phyloP scores from a whole-genome alignment of 2,888 invertebrate species.

The Drosophila affinis region DNA sequence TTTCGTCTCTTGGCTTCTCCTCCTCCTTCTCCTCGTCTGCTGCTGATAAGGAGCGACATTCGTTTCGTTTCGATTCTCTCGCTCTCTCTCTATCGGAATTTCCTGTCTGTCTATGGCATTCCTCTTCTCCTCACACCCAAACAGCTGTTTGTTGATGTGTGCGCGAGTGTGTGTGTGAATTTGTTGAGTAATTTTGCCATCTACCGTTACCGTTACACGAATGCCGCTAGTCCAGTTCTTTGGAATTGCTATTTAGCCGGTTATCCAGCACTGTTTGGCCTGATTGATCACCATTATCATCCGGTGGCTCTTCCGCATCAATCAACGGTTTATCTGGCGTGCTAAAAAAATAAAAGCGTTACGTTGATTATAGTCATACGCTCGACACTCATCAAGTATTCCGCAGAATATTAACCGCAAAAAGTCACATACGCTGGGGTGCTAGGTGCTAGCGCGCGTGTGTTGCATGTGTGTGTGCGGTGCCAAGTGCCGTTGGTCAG shows the following conservation, averaged over 20 bases:
- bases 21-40: conserved; percentile 17
- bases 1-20: conserved; percentile 25
- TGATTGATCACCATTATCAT: conserved; percentile 58
- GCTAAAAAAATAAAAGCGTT: conserved; percentile 34
- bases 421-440: conserved; percentile 26
- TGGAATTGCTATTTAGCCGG: conserved; percentile 31
- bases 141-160: conserved; percentile 33
- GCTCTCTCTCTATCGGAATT: conserved; percentile 14
- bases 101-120: conserved; percentile 7
- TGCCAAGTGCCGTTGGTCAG: conserved; percentile 30
- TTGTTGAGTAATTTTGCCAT: conserved; percentile 45
- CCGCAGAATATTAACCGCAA: conserved; percentile 59
- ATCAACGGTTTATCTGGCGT: conserved; percentile 56
- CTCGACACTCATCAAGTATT: conserved; percentile 49
- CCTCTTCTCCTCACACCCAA: background rate
- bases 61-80: conserved; percentile 2
- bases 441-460: background rate
- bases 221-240: conserved; percentile 60
- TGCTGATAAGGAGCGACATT: background rate
- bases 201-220: conserved; percentile 70
- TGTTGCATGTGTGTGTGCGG: conserved; percentile 4
- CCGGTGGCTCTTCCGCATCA: conserved; percentile 59
- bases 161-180: conserved; percentile 20
- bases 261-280: conserved; percentile 25
- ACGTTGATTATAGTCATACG: conserved; percentile 47